Evolutionary conservation across 2,113 vertebrate genomes (phyloP), one percentile per base, ranked within the genome.

Genomic region (Zosterops japonicus): DNA sequence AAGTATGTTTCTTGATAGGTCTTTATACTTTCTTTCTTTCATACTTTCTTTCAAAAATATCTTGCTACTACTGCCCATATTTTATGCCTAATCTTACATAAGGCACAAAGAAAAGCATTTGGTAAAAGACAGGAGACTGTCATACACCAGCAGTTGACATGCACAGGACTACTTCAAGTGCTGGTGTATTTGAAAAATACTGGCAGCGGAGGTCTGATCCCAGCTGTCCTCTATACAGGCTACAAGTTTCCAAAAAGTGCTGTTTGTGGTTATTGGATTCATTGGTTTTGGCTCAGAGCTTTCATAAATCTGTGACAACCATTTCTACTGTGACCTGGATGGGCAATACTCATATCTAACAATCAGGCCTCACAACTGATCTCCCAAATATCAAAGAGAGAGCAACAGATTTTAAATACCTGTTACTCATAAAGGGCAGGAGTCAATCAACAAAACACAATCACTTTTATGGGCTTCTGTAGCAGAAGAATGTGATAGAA

Each of bases 271-370:
- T 46, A 36, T 14, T 59, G 47, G 21, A n/a, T 86, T 68, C 14
- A 36, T 10, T 64, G 42, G 9, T 74, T 89, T 83, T 28, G 39
- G 33, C 65, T 79, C 49, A 79, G 49, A 60, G 33, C 18, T 77
- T 28, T 79, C 35, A 65, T 53, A 76, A 88, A 69, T n/a, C 31
- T 72, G 35, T 28, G 61, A 71, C 33, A 79, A 55, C 4, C 23
- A 6, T 69, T 79, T 86, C 24, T 49, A 8, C n/a, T 8, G 18
- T 52, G 63, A 57, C 12, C 33, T 35, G 29, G 12, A 20, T 11
- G 31, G 63, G 21, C 0, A 0, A 68, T 35, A 18, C 35, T 39
- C 39, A n/a, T 2, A 33, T 39, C 29, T 20, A 33, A 65, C 33
- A 35, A 31, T 14, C 6, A 29, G 52, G 74, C 29, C 27, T 75